A percentile compares a stretch with the other conserved stretches of the same genome.
These are phyloP conservation scores for Aurelia coerulea DNA, from an alignment of 30 jellyfish, hydroid and myxozoan species.

Conservation along the genomic window DNA sequence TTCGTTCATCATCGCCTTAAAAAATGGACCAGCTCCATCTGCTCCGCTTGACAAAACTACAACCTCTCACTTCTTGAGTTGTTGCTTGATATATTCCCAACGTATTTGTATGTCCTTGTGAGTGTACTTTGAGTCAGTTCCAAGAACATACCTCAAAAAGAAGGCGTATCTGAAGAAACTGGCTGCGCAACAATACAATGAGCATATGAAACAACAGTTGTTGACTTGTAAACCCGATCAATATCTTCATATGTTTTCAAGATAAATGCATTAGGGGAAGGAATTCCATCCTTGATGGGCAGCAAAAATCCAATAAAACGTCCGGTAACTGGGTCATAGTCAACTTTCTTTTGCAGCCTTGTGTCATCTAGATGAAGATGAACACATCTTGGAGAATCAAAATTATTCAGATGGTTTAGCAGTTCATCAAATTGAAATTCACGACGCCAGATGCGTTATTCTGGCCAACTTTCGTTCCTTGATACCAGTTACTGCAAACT, in stretches of 20 bases:
- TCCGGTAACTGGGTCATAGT: conserved; percentile 38
- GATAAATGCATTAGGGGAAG: conserved; percentile 18
- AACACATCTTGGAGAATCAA: not conserved
- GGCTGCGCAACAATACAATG: conserved; percentile 56
- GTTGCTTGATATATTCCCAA: too few species aligned
- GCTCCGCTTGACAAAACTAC: too few species aligned
- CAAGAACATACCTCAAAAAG: not conserved
- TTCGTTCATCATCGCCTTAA: not conserved
- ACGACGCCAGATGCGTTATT: too few species aligned
- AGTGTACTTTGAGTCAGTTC: too few species aligned
- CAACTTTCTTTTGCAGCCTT: conserved; percentile 36
- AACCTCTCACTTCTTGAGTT: too few species aligned
- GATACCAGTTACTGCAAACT: too few species aligned
- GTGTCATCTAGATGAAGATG: conserved; percentile 41
- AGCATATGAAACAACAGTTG: conserved; percentile 32
- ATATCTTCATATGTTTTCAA: conserved; percentile 16
- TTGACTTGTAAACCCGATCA: not conserved
- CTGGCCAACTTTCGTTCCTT: too few species aligned
- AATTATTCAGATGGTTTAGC: too few species aligned
- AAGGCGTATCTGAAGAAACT: conserved; percentile 43
- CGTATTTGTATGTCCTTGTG: too few species aligned
- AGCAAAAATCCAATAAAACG: conserved; percentile 1
- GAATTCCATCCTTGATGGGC: conserved; percentile 40
- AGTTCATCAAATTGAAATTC: too few species aligned
- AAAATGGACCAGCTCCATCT: not conserved